Evolutionary conservation across 2,888 invertebrate genomes (phyloP).

Genomic region (Lathronympha strigana): DNA sequence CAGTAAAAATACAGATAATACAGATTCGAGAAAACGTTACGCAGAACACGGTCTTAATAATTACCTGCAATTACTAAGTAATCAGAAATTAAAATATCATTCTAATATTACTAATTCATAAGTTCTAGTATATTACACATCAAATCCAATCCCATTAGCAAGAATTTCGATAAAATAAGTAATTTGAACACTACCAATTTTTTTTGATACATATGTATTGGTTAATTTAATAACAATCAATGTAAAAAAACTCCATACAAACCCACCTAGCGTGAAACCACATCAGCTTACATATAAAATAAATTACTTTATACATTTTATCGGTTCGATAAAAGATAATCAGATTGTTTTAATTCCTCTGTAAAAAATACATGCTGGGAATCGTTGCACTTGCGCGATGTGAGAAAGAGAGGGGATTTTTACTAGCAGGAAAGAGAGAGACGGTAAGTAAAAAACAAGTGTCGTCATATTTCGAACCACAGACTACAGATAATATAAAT

Average conservation of each 20-base stretch:
- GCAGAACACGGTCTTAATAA: too few relatives aligned
- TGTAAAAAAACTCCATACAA: conserved; percentile 56
- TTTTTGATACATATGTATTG: not conserved
- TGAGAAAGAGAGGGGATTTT: conserved; percentile 43
- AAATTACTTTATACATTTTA: conserved; percentile 58
- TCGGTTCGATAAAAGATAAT: conserved; percentile 71
- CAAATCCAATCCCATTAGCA: too few relatives aligned
- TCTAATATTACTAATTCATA: too few relatives aligned
- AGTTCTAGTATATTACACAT: too few relatives aligned
- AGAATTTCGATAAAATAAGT: too few relatives aligned
- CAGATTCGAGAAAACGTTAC: too few relatives aligned
- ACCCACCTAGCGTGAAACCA: conserved; percentile 65
- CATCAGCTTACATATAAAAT: conserved; percentile 70
- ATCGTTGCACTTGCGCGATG: conserved; percentile 64
- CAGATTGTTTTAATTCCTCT: conserved; percentile 78
- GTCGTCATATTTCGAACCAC: conserved; percentile 1
- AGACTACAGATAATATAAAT: conserved; percentile 1
- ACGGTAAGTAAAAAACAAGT: not conserved
- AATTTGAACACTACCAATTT: not conserved
- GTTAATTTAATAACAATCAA: conserved; percentile 31
- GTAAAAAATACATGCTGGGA: conserved; percentile 72
- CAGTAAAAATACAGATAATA: too few relatives aligned
- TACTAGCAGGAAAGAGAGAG: conserved; percentile 2
- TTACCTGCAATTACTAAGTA: too few relatives aligned
- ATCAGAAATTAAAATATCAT: too few relatives aligned